Base-by-base conservation (phyloP, 2,797 vertebrate species). In the Thalassophryne amazonica region DNA sequence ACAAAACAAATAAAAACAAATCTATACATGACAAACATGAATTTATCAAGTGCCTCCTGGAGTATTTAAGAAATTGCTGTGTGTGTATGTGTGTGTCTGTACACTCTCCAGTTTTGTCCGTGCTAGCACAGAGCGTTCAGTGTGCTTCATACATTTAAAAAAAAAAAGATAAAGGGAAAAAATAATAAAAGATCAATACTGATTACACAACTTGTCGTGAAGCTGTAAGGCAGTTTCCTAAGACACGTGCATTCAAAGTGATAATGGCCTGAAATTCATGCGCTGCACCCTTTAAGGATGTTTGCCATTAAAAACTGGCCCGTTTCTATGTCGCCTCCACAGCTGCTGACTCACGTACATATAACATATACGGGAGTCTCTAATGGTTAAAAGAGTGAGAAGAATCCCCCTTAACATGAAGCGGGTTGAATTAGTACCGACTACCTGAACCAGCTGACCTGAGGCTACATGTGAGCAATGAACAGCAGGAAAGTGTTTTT, bases 51-150 rank as follows among this genome's bases (percentile, higher is more conserved):
- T 71, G 62, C 64, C 56, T 38, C n/a, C n/a, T n/a, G 45, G 67
- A 69, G 34, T 70, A 59, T 64, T 72, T 74, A 65, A 73, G 34
- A 21, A 72, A 52, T 56, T 45, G 31, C 29, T 57, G 58, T 73
- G 21, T 71, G 57, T 20, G 11, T 75, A 60, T 70, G 46, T 66
- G 70, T 49, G 32, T 51, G 41, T 17, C 16, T 13, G 23, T 27
- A n/a, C 46, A 59, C 67, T 65, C 81, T 91, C 88, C 86, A 90
- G 89, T 90, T 89, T 70, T 75, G 64, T 81, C 85, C 84, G 83
- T n/a, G n/a, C 60, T 37, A 50, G 48, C 51, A 78, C 69, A 62
- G 36, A 78, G 49, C 14, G 20, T 55, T 49, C 63, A 47, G 68
- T 69, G 69, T 60, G 37, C 53, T 60, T 69, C 31, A 51, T 56